Evolutionary conservation across 2,797 vertebrate genomes (phyloP).

Genomic region (Otus scops): DNA sequence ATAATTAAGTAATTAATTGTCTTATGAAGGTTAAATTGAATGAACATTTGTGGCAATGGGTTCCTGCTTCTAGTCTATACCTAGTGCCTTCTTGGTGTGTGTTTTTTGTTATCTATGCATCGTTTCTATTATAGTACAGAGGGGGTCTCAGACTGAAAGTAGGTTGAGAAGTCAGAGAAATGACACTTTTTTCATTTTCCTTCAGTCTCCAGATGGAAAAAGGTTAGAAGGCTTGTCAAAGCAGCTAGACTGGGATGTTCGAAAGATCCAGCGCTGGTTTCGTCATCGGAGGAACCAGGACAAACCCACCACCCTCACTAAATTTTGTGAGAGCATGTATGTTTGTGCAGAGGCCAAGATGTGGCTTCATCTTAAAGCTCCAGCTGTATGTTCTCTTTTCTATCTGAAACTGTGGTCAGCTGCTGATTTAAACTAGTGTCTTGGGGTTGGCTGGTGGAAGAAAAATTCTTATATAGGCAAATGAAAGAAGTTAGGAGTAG

Average conservation of each 20-base stretch:
- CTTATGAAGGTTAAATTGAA: not conserved
- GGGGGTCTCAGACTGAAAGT: not conserved
- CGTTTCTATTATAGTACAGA: not conserved
- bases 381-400: not conserved
- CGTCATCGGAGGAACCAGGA: conserved; percentile 94
- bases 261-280: conserved; percentile 96
- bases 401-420: not conserved
- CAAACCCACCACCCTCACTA: conserved; percentile 90
- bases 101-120: not conserved
- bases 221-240: conserved; percentile 92
- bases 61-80: not conserved
- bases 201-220: conserved; percentile 88
- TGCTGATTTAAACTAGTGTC: not conserved
- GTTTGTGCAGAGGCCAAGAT: conserved; percentile 62
- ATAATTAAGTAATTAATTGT: not conserved
- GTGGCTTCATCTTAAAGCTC: not conserved
- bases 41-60: not conserved
- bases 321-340: conserved; percentile 99
- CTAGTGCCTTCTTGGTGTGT: not conserved
- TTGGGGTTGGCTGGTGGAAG: not conserved
- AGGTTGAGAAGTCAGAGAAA: not conserved
- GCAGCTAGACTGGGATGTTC: conserved; percentile 96
- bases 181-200: conserved; percentile 40
- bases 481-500: not conserved
- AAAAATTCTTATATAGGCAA: not conserved